Base-by-base conservation (phyloP, 1,140 invertebrate species). In the Delia radicum region DNA sequence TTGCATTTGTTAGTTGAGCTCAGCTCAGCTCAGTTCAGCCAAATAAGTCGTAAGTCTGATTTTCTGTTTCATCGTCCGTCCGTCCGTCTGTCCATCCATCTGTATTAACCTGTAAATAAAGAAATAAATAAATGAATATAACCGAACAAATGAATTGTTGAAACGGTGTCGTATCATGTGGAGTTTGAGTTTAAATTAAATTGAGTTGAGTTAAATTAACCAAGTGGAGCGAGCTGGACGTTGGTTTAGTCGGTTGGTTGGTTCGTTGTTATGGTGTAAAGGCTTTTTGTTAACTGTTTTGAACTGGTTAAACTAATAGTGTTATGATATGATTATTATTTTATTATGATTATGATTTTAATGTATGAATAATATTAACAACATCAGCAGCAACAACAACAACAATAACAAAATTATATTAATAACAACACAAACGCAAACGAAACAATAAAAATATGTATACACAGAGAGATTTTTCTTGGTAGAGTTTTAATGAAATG, bases 191-290 rank as follows among this genome's bases (percentile, higher is more conserved):
- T 75, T 27, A 65, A 48, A n/a, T 75, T 69, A 75, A 65, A 46
- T 28, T 75, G 18, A 67, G 21, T 67, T 75, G 63, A n/a, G 33
- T 21, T 74, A 18, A 69, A 3, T 69, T 29, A 69, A n/a, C n/a
- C n/a, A n/a, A n/a, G n/a, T n/a, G n/a, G n/a, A n/a, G n/a, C n/a
- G n/a, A n/a, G n/a, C n/a, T n/a, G n/a, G n/a, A n/a, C n/a, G n/a
- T n/a, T n/a, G n/a, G n/a, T n/a, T n/a, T 61, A n/a, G 10, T 61
- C 48, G 6, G 48, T 33, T n/a, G 65, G 48, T 75, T 42, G 26
- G 62, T 61, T 24, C 75, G 37, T 73, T 65, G 80, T 84, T 79
- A 79, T 77, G 81, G 80, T 79, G 79, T 81, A 62, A 28, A 28
- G 27, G 24, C 72, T 29, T 78, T 42, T 77, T 65, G 73, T 74